These are phyloP conservation scores for Sebastes cheni DNA, from an alignment of 2,797 vertebrate species.

Conservation along the genomic window DNA sequence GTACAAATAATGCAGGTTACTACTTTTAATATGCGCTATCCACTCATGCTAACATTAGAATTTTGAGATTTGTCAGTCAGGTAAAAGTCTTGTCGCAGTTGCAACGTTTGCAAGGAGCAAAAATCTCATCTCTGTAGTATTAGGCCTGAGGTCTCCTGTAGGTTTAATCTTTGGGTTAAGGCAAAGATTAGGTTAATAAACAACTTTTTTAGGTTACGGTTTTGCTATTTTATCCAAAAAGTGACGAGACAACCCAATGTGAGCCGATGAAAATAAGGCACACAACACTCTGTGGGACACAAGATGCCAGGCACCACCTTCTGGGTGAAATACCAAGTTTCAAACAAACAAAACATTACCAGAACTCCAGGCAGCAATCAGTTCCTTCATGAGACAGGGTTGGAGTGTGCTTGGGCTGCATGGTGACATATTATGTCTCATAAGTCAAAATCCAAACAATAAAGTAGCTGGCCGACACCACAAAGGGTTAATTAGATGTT, in stretches of 20 bases:
- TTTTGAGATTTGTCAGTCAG: not conserved
- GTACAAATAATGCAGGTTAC: not conserved
- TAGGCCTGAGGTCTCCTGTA: not conserved
- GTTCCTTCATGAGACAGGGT: not conserved
- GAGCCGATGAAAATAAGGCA: not conserved
- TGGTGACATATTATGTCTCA: not conserved
- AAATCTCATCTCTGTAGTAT: not conserved
- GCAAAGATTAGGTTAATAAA: not conserved
- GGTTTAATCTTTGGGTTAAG: too few species aligned
- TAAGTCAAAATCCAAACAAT: not conserved
- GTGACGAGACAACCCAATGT: not conserved
- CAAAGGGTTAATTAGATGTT: not conserved
- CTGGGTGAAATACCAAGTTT: not conserved
- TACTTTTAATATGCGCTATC: not conserved
- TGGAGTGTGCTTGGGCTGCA: not conserved
- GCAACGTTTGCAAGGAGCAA: not conserved
- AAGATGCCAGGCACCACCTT: not conserved
- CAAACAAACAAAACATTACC: not conserved
- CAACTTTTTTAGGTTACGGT: not conserved
- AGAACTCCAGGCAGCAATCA: not conserved
- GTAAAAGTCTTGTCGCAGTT: not conserved
- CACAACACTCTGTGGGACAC: not conserved
- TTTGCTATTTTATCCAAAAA: not conserved
- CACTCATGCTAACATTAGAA: not conserved
- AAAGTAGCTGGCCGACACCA: not conserved